Conservation (phyloP, 2,113 vertebrate genomes). For the Dipodomys ordii region DNA sequence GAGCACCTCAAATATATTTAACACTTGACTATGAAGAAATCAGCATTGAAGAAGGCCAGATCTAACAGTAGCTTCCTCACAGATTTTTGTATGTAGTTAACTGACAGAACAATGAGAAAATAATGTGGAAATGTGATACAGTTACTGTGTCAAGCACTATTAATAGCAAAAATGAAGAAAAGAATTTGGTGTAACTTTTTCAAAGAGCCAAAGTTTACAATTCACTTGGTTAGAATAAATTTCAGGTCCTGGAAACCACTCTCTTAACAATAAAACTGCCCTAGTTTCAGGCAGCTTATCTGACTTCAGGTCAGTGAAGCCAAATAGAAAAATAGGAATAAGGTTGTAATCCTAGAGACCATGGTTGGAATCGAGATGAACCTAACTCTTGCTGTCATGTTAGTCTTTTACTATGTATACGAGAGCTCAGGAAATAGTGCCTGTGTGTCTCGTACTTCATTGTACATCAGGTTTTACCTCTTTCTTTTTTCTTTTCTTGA, state of each 20-base stretch:
- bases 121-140: not conserved
- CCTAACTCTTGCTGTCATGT: conserved; percentile 1
- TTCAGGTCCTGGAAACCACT: not conserved
- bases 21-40: conserved; percentile 57
- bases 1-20: conserved; percentile 54
- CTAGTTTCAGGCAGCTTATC: not conserved
- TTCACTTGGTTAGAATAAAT: not conserved
- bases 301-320: conserved; percentile 14
- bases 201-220: not conserved
- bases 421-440: not conserved
- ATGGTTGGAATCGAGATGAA: not conserved
- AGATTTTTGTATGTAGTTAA: conserved; percentile 80
- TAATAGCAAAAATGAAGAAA: conserved; percentile 32
- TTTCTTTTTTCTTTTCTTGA: conserved; percentile 23
- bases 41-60: conserved; percentile 34
- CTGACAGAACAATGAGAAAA: conserved; percentile 68
- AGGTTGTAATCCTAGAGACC: not conserved
- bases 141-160: conserved; percentile 51
- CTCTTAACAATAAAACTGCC: not conserved
- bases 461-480: not conserved
- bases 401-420: conserved; percentile 29
- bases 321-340: conserved; percentile 20
- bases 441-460: not conserved
- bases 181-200: not conserved
- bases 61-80: conserved; percentile 66